These are phyloP conservation scores for Orthosia gracilis DNA, from an alignment of 2,888 invertebrate genomes.

Conservation along the genomic window DNA sequence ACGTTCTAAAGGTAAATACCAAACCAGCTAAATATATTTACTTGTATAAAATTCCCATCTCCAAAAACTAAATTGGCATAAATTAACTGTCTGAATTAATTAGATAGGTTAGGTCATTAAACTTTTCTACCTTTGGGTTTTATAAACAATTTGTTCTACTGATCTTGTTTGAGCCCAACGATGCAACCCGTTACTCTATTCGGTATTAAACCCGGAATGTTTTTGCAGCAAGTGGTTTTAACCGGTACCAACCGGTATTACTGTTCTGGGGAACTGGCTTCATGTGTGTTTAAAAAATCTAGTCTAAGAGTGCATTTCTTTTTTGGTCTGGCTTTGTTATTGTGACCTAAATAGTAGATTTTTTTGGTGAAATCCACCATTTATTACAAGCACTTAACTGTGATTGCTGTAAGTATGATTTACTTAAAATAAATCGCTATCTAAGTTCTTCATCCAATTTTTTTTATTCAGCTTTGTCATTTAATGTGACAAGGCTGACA, in stretches of 20 bases:
- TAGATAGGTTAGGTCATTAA: background rate
- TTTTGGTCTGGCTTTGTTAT: background rate
- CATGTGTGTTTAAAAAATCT: conserved; percentile 15
- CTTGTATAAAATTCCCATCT: too few relatives aligned
- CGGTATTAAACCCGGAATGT: conserved; percentile 33
- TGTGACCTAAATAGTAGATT: background rate
- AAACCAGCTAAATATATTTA: too few relatives aligned
- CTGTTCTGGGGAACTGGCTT: conserved; percentile 2
- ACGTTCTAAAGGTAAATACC: too few relatives aligned
- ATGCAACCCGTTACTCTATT: conserved; percentile 12
- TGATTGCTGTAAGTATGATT: background rate
- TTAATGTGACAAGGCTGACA: too few relatives aligned
- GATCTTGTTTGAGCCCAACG: conserved; percentile 35
- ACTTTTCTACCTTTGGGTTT: background rate
- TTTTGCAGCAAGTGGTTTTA: conserved; percentile 44
- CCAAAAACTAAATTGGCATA: too few relatives aligned
- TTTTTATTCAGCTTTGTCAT: too few relatives aligned
- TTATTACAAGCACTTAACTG: background rate
- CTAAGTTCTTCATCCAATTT: too few relatives aligned
- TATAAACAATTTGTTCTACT: conserved; percentile 29
- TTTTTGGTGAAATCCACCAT: background rate
- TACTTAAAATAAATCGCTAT: too few relatives aligned
- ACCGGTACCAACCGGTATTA: conserved; percentile 36
- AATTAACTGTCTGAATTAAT: too few relatives aligned
- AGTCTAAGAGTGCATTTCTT: background rate